phyloP scores from a whole-genome alignment of 2,888 invertebrate species.

The Coremacera marginata region DNA sequence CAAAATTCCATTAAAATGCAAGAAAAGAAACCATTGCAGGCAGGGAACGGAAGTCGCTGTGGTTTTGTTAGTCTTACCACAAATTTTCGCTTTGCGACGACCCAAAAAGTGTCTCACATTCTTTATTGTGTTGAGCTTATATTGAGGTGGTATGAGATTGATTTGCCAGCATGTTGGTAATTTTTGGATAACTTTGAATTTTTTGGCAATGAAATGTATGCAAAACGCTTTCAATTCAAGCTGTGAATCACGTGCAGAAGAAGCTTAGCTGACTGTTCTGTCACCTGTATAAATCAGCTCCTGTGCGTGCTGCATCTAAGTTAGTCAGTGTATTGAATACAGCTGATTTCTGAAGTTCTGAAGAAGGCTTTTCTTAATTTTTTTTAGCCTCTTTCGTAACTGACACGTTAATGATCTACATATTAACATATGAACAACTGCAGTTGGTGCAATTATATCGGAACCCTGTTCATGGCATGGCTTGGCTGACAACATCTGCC shows the following conservation, averaged over 20 bases:
- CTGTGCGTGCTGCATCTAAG: no score
- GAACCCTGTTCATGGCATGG: neutral
- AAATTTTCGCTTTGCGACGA: slow-evolving; percentile 58
- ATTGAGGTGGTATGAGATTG: neutral
- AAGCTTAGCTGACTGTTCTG: neutral
- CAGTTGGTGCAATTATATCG: neutral
- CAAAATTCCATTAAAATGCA: slow-evolving; percentile 36
- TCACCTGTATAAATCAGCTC: neutral
- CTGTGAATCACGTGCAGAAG: neutral
- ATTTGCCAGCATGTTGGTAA: neutral
- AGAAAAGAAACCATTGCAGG: slow-evolving; percentile 20
- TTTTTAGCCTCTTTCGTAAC: neutral
- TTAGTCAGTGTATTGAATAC: no score
- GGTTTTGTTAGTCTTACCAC: slow-evolving; percentile 52
- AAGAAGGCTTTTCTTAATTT: neutral
- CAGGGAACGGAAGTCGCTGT: slow-evolving; percentile 49
- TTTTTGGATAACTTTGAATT: neutral
- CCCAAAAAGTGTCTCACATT: slow-evolving; percentile 52
- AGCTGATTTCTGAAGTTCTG: neutral
- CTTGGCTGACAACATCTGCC: slow-evolving; percentile 57
- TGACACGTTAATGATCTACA: slow-evolving; percentile 36
- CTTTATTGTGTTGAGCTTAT: neutral
- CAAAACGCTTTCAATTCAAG: neutral
- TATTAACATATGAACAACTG: slow-evolving; percentile 30
- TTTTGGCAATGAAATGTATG: neutral